Evolutionary conservation across 1,140 invertebrate species (phyloP).

Genomic region (Drosophila suzukii): DNA sequence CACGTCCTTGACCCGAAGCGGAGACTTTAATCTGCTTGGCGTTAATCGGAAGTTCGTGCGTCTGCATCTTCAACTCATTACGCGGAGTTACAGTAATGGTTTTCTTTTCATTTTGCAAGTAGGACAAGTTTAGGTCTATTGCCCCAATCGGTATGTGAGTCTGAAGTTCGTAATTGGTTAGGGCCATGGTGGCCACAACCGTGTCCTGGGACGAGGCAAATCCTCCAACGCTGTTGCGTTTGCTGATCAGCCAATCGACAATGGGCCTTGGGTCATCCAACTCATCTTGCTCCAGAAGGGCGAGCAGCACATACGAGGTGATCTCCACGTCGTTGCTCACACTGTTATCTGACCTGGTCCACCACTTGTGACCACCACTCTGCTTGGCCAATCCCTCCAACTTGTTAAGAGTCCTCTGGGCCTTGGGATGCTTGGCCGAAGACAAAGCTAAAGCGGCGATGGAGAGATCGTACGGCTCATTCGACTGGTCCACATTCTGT

Average conservation of each 20-base stretch:
- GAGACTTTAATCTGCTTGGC: conserved; percentile 85
- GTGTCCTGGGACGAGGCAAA: conserved; percentile 91
- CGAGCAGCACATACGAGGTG: conserved; percentile 90
- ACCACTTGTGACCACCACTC: conserved; percentile 62
- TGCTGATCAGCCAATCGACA: conserved; percentile 89
- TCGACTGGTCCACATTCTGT: conserved; percentile 87
- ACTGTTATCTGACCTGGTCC: conserved; percentile 77
- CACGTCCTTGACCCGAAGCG: conserved; percentile 90
- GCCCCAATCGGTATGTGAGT: conserved; percentile 28
- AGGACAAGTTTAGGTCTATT: conserved; percentile 43
- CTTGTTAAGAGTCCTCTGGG: conserved; percentile 35
- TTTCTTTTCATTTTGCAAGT: conserved; percentile 42
- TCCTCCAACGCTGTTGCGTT: conserved; percentile 91
- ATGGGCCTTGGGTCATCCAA: conserved; percentile 86
- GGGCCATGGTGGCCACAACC: conserved; percentile 87
- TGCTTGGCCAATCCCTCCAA: conserved; percentile 48
- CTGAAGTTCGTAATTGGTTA: conserved; percentile 86
- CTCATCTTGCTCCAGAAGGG: conserved; percentile 86
- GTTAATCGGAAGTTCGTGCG: conserved; percentile 57
- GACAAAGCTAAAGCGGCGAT: conserved; percentile 91
- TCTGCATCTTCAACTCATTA: conserved; percentile 84
- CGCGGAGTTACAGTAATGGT: conserved; percentile 77
- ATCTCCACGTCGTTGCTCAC: conserved; percentile 90
- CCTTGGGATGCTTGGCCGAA: conserved; percentile 87
- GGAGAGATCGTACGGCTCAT: conserved; percentile 91